Base-by-base conservation (phyloP, 2,113 vertebrate species). In the Otis tarda region DNA sequence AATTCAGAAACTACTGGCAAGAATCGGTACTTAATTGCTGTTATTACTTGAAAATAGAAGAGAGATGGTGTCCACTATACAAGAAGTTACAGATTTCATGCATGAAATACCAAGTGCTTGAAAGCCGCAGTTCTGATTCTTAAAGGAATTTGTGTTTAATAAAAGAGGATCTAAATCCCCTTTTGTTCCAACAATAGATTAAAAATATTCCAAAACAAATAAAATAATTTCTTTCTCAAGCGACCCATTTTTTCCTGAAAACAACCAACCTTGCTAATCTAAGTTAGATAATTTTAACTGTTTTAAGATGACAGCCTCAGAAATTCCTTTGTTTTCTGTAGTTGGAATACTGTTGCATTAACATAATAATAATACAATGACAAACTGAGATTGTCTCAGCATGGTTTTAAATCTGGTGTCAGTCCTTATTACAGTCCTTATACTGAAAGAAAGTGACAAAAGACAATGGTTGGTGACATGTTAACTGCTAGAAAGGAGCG, bases 11-110 rank as follows among this genome's bases (percentile, higher is more conserved):
- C 64, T 76, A 84, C 83, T 92, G 91, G 69, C 67, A 93, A 83
- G 80, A 94, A 94, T 93, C 75, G 53, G 79, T 73, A 59, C 53
- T 93, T 88, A 96, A 94, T 94, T 89, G 65, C 89, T 90, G 83
- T 90, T 92, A 78, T 90, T 93, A 92, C 35, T 57, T 90, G 60
- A 64, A 93, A 85, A 65, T 45, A 75, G 25, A 78, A 77, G 52
- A 87, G 35, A 45, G n/a, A 6, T 27, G 70, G 21, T 83, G 52
- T 31, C 78, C 90, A 49, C n/a, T 88, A 16, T 31, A 70, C 4
- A 52, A 92, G 94, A 86, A 76, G 35, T 57, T 69, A 74, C 5
- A 60, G 17, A 50, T 96, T 87, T 83, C 69, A 90, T 13, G 24
- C 15, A 1, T 22, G 19, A 86, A 88, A 63, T 67, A 73, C 13